These are phyloP conservation scores for Percina caprodes DNA, from an alignment of 2,113 vertebrate genomes.

Conservation along the genomic window DNA sequence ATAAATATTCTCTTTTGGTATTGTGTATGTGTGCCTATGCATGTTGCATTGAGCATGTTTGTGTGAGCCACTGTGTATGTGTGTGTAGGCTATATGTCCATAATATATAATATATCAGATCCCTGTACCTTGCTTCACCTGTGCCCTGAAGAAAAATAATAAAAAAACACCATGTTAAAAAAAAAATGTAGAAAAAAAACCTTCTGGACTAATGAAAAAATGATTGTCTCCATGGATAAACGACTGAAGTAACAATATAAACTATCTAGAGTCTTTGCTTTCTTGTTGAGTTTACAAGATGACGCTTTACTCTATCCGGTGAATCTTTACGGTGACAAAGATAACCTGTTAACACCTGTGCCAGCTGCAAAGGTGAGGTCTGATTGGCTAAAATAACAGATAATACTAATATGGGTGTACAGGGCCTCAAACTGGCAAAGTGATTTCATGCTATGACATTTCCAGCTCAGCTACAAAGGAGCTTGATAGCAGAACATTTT, in stretches of 20 bases:
- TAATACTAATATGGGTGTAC: background rate
- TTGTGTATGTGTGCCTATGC: background rate
- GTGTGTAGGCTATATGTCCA: background rate
- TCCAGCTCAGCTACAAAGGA: background rate
- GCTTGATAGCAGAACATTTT: background rate
- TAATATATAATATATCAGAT: background rate
- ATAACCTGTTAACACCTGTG: background rate
- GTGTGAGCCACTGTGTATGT: conserved; percentile 9
- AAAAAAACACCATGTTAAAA: background rate
- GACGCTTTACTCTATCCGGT: background rate
- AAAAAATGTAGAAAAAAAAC: background rate
- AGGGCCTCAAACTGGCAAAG: background rate
- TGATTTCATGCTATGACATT: background rate
- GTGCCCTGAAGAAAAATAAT: background rate
- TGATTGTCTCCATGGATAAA: background rate
- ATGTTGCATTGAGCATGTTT: background rate
- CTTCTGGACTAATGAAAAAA: background rate
- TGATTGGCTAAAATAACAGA: background rate
- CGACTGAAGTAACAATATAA: background rate
- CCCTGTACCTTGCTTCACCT: background rate
- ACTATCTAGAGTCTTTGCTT: background rate
- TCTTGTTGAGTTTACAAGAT: background rate
- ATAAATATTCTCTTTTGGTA: conserved; percentile 2
- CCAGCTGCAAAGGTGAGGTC: background rate
- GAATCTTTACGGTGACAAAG: background rate